phyloP scores from a whole-genome alignment of 2,113 vertebrate species.

The Scartelaos histophorus region DNA sequence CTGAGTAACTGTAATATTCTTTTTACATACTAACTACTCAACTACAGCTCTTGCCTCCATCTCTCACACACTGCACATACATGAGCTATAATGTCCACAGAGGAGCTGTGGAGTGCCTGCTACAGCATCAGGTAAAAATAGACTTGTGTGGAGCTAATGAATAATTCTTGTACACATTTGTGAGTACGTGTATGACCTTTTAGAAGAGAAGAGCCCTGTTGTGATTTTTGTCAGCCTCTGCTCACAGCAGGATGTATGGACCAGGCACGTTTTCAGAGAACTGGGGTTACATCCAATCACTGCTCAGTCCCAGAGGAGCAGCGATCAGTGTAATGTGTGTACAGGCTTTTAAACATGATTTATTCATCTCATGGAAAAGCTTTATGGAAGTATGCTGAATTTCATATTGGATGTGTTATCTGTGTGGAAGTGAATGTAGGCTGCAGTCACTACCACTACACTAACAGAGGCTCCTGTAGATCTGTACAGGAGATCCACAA shows the following conservation, averaged over 20 bases:
- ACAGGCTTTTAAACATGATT: background rate
- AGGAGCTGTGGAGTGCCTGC: background rate
- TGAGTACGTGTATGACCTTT: background rate
- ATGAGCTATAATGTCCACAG: background rate
- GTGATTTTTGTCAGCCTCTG: background rate
- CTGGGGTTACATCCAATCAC: background rate
- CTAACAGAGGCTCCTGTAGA: too few species aligned
- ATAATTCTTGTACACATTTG: background rate
- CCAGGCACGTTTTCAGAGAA: background rate
- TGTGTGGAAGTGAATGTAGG: too few species aligned
- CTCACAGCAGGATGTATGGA: background rate
- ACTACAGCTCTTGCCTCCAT: background rate
- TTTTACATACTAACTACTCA: background rate
- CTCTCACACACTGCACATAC: background rate
- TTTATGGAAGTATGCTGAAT: background rate
- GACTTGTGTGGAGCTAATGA: background rate
- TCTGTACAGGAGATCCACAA: too few species aligned
- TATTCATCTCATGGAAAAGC: background rate
- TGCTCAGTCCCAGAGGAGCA: background rate
- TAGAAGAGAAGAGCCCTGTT: background rate
- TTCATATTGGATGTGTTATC: background rate
- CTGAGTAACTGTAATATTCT: background rate
- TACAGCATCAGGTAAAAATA: background rate
- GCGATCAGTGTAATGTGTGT: background rate
- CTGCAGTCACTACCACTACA: too few species aligned